Conservation (phyloP, 2,888 invertebrate genomes). For the Linyphia triangularis region DNA sequence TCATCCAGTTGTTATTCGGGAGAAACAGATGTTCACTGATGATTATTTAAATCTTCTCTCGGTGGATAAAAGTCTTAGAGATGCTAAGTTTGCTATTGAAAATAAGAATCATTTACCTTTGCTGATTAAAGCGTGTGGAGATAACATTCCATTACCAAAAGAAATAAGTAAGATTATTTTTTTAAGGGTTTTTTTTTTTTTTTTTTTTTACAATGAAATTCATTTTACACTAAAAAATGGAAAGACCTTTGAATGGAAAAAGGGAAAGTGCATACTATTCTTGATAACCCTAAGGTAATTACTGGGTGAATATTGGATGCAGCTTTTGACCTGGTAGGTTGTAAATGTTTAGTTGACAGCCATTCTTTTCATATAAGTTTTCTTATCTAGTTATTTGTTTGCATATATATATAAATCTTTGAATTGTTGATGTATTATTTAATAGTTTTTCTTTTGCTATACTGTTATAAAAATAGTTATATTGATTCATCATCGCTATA, state of each 20-base stretch:
- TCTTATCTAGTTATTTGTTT: no score
- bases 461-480: no score
- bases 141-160: constrained; percentile 70
- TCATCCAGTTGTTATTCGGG: constrained; percentile 84
- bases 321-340: background rate
- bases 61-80: constrained; percentile 82
- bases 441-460: no score
- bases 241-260: background rate
- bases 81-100: constrained; percentile 80
- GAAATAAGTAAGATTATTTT: background rate
- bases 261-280: background rate
- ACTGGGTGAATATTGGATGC: background rate
- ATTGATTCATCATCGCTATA: no score
- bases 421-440: no score
- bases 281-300: background rate
- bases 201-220: background rate
- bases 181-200: background rate
- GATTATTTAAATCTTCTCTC: constrained; percentile 82
- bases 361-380: no score
- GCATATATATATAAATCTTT: no score
- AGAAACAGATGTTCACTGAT: constrained; percentile 82
- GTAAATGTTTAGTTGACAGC: background rate
- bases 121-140: constrained; percentile 81
- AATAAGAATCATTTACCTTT: constrained; percentile 82
- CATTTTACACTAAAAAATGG: background rate